These are phyloP conservation scores for Subacronicta megacephala DNA, from an alignment of 2,888 invertebrate genomes.

Conservation along the genomic window DNA sequence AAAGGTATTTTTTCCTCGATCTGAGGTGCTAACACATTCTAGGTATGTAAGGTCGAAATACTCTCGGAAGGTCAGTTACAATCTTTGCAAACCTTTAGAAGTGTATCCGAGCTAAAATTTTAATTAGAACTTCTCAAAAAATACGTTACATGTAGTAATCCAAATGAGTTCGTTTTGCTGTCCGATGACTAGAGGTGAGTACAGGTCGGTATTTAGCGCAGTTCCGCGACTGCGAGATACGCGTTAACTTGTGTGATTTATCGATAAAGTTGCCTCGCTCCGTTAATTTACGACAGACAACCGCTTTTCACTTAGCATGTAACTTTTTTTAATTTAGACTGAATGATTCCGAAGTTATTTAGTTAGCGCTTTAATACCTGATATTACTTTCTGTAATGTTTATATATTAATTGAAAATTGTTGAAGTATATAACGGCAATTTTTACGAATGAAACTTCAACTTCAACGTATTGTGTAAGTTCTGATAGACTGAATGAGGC, in stretches of 20 bases:
- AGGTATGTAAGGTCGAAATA: no score
- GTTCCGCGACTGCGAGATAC: conserved; percentile 37
- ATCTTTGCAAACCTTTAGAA: background rate
- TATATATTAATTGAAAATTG: no score
- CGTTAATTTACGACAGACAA: conserved; percentile 49
- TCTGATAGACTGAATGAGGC: background rate
- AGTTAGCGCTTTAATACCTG: background rate
- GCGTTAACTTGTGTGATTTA: conserved; percentile 52
- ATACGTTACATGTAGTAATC: background rate
- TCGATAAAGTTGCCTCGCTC: conserved; percentile 47
- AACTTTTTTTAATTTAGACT: conserved; percentile 24
- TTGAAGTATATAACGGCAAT: no score
- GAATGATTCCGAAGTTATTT: conserved; percentile 27
- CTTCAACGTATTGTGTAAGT: background rate
- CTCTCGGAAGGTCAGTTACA: no score
- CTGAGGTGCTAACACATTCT: background rate
- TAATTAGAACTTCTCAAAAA: background rate
- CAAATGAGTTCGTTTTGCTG: conserved; percentile 17
- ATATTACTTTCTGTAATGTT: no score
- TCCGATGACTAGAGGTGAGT: conserved; percentile 5
- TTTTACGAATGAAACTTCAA: no score
- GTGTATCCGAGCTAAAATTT: background rate
- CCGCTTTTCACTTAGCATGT: conserved; percentile 47
- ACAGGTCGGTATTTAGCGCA: conserved; percentile 20
- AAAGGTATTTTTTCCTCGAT: background rate